Base-by-base conservation (phyloP, 2,888 invertebrate species). In the Drosophila atroscutellata region DNA sequence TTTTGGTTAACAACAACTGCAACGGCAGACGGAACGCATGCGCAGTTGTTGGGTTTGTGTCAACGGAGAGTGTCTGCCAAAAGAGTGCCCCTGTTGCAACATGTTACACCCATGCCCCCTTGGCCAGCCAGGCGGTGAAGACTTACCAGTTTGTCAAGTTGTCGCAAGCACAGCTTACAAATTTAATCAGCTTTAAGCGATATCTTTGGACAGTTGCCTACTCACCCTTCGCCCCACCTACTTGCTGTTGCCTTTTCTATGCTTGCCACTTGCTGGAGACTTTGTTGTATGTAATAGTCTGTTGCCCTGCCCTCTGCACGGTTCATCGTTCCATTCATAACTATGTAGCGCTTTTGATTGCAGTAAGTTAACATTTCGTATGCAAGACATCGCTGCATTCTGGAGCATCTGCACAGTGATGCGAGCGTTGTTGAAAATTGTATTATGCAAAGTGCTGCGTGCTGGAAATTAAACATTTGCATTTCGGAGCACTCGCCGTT, bases 141-240 rank as follows among this genome's bases (percentile, higher is more conserved):
- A 13, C 52, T 75, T 79, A 85, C 85, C 88, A 86, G 85, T 86
- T 89, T 89, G 85, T 86, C 85, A 85, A 90, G 78, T 83, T 70
- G 78, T 88, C 67, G 67, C 80, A 72, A 66, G 52, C 62, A 68
- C 66, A 77, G 90, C 80, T 90, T 90, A 87, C 90, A 87, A 90
- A 86, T 90, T 90, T 91, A 90, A 90, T 87, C 86, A 90, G 81
- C 83, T 81, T 88, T 77, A 82, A 81, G 78, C 76, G 74, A 73
- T 68, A 67, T 49, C 70, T 58, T 49, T 9, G 63, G 34, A 39
- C 54, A 26, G 32, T 45, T 36, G 45, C 24, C 37, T 28, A 32
- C 60, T 49, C 24, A 42, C 24, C 20, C 69, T 63, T 55, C 34
- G 45, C 67, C 72, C 37, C 66, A 66, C 82, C 70, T 77, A 9